A percentile compares a stretch with the other conserved stretches of the same genome.
Conservation (phyloP, 2,888 invertebrate genomes). For the Sturmia bella region DNA sequence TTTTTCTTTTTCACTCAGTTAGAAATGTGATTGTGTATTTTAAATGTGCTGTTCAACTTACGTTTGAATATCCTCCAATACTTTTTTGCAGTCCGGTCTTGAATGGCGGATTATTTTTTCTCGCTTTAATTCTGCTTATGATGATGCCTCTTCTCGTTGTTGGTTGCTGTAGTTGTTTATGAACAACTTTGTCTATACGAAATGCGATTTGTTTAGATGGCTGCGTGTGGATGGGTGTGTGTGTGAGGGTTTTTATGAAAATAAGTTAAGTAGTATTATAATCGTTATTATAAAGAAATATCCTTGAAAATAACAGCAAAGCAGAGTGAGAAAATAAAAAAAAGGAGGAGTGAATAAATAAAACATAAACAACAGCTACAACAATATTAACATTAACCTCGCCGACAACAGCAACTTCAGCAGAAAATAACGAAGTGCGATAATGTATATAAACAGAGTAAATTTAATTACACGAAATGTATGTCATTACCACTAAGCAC, state of each 20-base stretch:
- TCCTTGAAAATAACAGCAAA: constrained; percentile 50
- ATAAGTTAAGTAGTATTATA: constrained; percentile 47
- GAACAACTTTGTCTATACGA: constrained; percentile 25
- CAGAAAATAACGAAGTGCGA: constrained; percentile 60
- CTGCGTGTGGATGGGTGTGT: constrained; percentile 8
- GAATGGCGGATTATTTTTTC: constrained; percentile 41
- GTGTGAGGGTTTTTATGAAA: constrained; percentile 35
- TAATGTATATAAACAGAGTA: constrained; percentile 62
- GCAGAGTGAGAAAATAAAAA: constrained; percentile 17
- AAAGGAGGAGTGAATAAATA: constrained; percentile 18
- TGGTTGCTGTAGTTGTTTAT: constrained; percentile 34
- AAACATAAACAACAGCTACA: constrained; percentile 52
- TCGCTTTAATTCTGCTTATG: constrained; percentile 43
- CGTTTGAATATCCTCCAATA: constrained; percentile 61
- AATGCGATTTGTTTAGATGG: no score
- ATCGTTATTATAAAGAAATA: constrained; percentile 55
- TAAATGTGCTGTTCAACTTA: constrained; percentile 47
- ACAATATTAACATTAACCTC: constrained; percentile 36
- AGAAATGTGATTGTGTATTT: constrained; percentile 5
- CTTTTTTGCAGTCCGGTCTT: constrained; percentile 53
- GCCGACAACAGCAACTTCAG: constrained; percentile 21
- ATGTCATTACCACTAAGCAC: constrained; percentile 70
- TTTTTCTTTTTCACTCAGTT: background rate
- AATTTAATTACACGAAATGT: constrained; percentile 69
- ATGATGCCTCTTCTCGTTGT: constrained; percentile 28